Conservation (phyloP, 2,113 vertebrate species). For the Sander vitreus region DNA sequence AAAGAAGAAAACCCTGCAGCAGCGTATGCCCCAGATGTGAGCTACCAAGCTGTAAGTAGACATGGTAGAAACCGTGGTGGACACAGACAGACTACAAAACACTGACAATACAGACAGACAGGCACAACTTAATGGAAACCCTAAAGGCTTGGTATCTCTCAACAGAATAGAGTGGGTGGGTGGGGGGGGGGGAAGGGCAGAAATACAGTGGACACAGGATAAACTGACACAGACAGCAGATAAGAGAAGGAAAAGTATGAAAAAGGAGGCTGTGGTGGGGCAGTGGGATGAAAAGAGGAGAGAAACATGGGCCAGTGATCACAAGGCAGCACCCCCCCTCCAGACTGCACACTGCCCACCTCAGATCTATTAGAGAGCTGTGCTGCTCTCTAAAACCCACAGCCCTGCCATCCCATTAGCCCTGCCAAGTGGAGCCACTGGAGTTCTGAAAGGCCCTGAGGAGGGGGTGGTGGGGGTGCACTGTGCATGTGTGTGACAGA, state of each 20-base stretch:
- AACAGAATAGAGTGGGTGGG: conserved; percentile 3
- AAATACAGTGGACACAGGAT: background rate
- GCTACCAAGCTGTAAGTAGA: background rate
- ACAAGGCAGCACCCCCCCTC: conserved; percentile 26
- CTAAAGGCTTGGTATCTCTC: conserved; percentile 42
- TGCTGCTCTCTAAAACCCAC: conserved; percentile 63
- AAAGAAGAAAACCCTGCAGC: background rate
- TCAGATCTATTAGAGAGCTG: conserved; percentile 52
- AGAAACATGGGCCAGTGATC: conserved; percentile 60
- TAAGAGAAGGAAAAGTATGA: conserved; percentile 53
- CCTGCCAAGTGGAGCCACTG: conserved; percentile 55
- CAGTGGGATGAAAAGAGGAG: conserved; percentile 35
- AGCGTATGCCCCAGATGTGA: background rate
- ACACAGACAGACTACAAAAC: conserved; percentile 37
- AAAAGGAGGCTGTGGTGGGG: conserved; percentile 20
- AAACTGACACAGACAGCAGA: conserved; percentile 46
- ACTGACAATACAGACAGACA: conserved; percentile 37
- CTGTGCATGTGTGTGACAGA: conserved; percentile 49
- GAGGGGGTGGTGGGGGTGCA: conserved; percentile 37
- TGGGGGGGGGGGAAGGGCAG: background rate
- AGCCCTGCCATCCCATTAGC: conserved; percentile 60
- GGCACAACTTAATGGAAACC: conserved; percentile 52
- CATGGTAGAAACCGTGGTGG: background rate
- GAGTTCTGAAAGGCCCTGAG: conserved; percentile 47
- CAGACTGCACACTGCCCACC: conserved; percentile 20